A percentile compares a stretch with the other conserved stretches of the same genome.
phyloP scores from a whole-genome alignment of 37 sponge, comb jelly and placozoan genomes.

The Halisarca cf. caerulea region DNA sequence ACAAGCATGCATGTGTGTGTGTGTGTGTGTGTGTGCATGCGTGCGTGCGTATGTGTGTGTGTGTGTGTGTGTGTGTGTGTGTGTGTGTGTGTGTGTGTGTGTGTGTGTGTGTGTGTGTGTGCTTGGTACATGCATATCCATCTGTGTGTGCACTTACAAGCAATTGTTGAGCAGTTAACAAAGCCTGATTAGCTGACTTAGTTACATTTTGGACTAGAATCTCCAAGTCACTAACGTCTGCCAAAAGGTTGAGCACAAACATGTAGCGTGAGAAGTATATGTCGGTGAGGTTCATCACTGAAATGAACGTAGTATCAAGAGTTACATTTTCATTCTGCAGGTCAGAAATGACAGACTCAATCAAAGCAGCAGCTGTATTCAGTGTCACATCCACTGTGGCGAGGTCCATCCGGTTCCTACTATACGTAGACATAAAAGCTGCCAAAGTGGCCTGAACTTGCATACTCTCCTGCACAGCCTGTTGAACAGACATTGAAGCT shows the following conservation, averaged over 20 bases:
- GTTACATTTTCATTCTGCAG: slow-evolving; percentile 8
- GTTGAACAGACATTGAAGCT: background rate
- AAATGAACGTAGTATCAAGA: background rate
- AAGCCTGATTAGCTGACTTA: background rate
- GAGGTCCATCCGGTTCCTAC: background rate
- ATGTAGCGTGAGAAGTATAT: background rate
- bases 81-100: too few species aligned
- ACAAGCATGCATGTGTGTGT: too few species aligned
- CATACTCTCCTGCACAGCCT: background rate
- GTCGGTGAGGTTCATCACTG: slow-evolving; percentile 9
- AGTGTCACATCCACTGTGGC: background rate
- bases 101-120: background rate
- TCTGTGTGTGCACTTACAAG: background rate
- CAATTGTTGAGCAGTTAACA: background rate
- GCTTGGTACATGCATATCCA: too few species aligned
- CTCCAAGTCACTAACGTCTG: background rate
- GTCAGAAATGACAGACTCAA: background rate
- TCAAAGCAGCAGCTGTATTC: background rate
- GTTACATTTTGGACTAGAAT: background rate
- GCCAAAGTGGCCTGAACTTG: background rate
- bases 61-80: too few species aligned
- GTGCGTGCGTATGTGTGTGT: too few species aligned
- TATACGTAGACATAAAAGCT: background rate
- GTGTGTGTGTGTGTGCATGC: too few species aligned
- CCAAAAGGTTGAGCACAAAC: background rate